Percentiles rank a stretch among this genome's conserved stretches.
These are phyloP conservation scores for Folsomia manolachei DNA, from an alignment of 2,888 invertebrate genomes.

Conservation along the genomic window DNA sequence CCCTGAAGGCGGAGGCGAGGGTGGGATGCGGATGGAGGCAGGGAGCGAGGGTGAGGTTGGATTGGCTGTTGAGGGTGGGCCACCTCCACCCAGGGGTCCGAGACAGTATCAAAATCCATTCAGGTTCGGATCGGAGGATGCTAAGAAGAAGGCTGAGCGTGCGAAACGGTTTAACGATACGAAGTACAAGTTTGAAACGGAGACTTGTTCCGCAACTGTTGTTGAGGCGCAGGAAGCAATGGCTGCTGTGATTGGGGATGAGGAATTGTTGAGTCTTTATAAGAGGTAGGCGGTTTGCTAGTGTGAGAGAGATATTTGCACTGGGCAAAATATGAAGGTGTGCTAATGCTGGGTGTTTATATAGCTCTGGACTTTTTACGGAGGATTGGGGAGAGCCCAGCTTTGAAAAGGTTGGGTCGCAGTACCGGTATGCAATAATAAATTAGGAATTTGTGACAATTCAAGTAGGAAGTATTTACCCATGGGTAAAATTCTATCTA, in stretches of 20 bases:
- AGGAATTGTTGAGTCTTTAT: constrained; percentile 33
- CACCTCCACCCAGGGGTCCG: constrained; percentile 8
- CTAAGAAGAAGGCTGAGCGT: constrained; percentile 38
- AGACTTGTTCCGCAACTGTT: background rate
- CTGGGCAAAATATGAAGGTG: background rate
- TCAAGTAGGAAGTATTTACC: too few relatives aligned
- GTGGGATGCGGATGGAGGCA: background rate
- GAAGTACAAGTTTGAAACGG: constrained; percentile 1
- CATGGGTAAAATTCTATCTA: too few relatives aligned
- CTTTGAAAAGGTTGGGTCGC: constrained; percentile 55
- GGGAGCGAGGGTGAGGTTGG: background rate
- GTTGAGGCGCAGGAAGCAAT: background rate
- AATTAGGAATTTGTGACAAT: too few relatives aligned
- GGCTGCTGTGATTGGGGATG: constrained; percentile 20
- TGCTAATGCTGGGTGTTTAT: background rate
- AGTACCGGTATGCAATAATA: too few relatives aligned
- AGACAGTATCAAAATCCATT: constrained; percentile 43
- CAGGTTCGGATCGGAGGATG: constrained; percentile 26
- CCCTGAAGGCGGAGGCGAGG: background rate
- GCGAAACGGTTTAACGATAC: constrained; percentile 32
- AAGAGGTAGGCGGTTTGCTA: constrained; percentile 22
- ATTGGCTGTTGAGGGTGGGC: background rate
- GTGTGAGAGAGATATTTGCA: too few relatives aligned
- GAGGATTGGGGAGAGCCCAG: constrained; percentile 41
- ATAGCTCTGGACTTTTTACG: constrained; percentile 38